Evolutionary conservation across 2,888 invertebrate genomes (phyloP).

Genomic region (Sipha maydis): DNA sequence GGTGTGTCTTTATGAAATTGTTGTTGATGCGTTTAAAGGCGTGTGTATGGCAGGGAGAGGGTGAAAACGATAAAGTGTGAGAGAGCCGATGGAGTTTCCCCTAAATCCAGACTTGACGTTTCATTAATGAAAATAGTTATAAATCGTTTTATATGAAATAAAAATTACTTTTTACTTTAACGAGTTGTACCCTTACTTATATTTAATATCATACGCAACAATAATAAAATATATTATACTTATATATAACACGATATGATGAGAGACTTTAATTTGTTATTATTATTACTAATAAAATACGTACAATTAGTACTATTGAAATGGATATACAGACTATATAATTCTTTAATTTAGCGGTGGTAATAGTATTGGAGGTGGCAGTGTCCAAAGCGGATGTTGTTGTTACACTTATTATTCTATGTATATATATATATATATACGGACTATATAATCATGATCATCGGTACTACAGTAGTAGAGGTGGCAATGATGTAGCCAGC

Average conservation of each 20-base stretch:
- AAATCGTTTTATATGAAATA: slow-evolving; percentile 23
- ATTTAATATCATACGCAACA: not conserved
- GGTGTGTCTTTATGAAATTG: not conserved
- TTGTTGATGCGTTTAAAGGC: not conserved
- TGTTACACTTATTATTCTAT: slow-evolving; percentile 34
- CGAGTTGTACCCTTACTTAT: not conserved
- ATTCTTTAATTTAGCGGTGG: not conserved
- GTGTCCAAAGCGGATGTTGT: slow-evolving; percentile 38
- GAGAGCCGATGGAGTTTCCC: slow-evolving; percentile 21
- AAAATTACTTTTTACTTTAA: not conserved
- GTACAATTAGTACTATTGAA: slow-evolving; percentile 11
- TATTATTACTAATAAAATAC: slow-evolving; percentile 19
- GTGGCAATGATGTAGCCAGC: not conserved
- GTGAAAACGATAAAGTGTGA: not conserved
- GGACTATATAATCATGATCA: not conserved
- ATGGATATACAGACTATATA: slow-evolving; percentile 1
- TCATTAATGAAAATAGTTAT: slow-evolving; percentile 3
- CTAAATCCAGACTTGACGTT: not conserved
- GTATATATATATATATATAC: not conserved
- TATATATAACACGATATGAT: not conserved
- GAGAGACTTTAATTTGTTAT: slow-evolving; percentile 34
- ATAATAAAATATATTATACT: not conserved
- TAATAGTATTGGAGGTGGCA: not conserved
- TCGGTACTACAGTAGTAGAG: slow-evolving; percentile 8
- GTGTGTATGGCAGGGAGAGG: not conserved